Evolutionary conservation across 53 echinoderm and acorn worm species (phyloP).

Genomic region (Pentamera pediparva): DNA sequence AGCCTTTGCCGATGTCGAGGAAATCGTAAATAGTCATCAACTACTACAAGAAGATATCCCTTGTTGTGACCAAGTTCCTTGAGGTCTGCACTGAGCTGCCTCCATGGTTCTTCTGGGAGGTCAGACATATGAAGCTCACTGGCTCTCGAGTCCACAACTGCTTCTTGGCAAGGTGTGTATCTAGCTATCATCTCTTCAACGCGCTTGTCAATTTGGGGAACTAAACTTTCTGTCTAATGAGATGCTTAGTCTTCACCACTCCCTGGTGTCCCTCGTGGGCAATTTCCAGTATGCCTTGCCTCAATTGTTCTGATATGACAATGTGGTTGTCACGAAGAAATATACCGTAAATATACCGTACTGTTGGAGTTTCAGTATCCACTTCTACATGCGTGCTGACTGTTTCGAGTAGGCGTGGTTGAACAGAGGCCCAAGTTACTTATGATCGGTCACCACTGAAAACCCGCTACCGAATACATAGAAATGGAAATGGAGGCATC

Average conservation of each 20-base stretch:
- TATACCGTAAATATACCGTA: conserved; percentile 22
- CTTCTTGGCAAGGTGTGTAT: conserved; percentile 53
- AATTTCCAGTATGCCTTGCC: conserved; percentile 24
- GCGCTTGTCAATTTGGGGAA: conserved; percentile 40
- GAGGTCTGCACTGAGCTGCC: too few species aligned
- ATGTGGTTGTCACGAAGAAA: conserved; percentile 56
- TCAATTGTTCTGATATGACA: conserved; percentile 51
- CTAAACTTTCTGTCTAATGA: conserved; percentile 64
- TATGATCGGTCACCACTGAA: conserved; percentile 50
- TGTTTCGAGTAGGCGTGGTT: too few species aligned
- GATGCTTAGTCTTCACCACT: conserved; percentile 47
- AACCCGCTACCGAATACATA: conserved; percentile 46
- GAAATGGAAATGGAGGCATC: conserved; percentile 37
- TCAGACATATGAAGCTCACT: conserved; percentile 4
- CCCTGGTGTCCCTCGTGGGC: conserved; percentile 61
- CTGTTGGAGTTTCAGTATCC: conserved; percentile 41
- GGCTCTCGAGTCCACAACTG: background rate
- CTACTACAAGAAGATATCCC: too few species aligned
- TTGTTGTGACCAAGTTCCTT: too few species aligned
- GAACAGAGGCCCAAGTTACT: conserved; percentile 51
- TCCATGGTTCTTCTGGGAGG: background rate
- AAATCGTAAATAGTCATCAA: too few species aligned
- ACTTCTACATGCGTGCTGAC: conserved; percentile 44
- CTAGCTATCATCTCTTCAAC: conserved; percentile 46
- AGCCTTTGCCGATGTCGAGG: too few species aligned